phyloP scores from a whole-genome alignment of 1,140 invertebrate genomes.

The Aethina tumida region DNA sequence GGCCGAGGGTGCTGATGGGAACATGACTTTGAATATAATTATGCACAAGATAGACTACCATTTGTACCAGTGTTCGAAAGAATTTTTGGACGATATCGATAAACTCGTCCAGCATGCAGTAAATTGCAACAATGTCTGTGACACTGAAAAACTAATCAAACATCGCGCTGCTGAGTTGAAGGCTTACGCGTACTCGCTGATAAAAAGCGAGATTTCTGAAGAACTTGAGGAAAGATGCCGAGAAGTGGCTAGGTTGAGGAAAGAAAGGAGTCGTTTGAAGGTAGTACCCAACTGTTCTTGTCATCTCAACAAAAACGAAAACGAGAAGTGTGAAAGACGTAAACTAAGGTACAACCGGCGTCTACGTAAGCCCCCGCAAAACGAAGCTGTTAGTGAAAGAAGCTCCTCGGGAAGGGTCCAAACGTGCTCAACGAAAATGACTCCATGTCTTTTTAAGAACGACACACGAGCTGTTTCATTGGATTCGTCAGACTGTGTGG shows the following conservation, averaged over 20 bases:
- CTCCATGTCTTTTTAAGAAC: no score
- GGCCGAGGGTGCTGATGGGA: no score
- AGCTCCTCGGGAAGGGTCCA: no score
- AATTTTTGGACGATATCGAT: conserved; percentile 81
- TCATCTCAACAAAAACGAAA: background rate
- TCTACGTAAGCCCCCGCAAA: no score
- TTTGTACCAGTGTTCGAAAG: conserved; percentile 73
- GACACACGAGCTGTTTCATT: background rate
- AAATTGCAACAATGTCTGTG: no score
- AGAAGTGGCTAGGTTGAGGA: conserved; percentile 52
- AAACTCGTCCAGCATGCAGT: background rate
- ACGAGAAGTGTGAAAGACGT: background rate
- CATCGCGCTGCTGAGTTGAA: conserved; percentile 79
- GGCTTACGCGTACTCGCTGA: conserved; percentile 77
- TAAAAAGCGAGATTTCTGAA: conserved; percentile 81
- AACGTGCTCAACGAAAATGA: no score
- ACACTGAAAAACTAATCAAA: conserved; percentile 66
- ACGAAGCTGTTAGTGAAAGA: no score
- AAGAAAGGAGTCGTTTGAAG: conserved; percentile 33
- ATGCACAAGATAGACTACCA: conserved; percentile 89
- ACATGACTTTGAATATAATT: conserved; percentile 90
- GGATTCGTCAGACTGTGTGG: background rate
- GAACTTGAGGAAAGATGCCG: conserved; percentile 82
- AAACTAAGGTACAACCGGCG: no score
- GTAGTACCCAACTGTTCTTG: conserved; percentile 8